Conservation (phyloP, 1,140 invertebrate species). For the Zophobas atratus region DNA sequence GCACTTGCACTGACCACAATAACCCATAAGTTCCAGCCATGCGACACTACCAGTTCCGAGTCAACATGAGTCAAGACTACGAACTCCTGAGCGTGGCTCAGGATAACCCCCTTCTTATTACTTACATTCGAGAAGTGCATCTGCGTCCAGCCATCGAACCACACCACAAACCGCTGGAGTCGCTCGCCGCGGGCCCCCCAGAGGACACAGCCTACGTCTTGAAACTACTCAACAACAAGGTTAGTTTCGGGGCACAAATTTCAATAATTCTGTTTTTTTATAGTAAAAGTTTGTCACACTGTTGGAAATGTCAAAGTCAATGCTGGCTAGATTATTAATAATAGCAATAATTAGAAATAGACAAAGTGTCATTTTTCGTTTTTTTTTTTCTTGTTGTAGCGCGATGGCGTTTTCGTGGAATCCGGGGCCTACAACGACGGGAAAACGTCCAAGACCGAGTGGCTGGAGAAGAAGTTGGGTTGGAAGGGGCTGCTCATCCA, state of each 20-base stretch:
- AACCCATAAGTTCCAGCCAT: constrained; percentile 68
- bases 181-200: constrained; percentile 55
- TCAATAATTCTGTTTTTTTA: too few species aligned
- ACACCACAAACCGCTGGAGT: constrained; percentile 64
- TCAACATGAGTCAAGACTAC: constrained; percentile 83
- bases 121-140: constrained; percentile 79
- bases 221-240: constrained; percentile 67
- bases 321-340: not conserved
- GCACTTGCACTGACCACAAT: not conserved
- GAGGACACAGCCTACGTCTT: constrained; percentile 65
- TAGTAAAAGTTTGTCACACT: too few species aligned
- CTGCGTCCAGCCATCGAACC: constrained; percentile 68
- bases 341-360: not conserved
- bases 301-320: too few species aligned
- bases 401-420: constrained; percentile 76
- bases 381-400: constrained; percentile 65
- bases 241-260: constrained; percentile 47
- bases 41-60: constrained; percentile 77
- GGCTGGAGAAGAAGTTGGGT: constrained; percentile 78
- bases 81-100: constrained; percentile 80
- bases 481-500: constrained; percentile 85
- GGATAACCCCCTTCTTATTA: constrained; percentile 80
- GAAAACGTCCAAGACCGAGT: constrained; percentile 75
- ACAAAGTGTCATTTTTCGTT: not conserved
- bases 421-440: constrained; percentile 72